Conservation (phyloP, 2,797 vertebrate species). For the Xenops minutus region DNA sequence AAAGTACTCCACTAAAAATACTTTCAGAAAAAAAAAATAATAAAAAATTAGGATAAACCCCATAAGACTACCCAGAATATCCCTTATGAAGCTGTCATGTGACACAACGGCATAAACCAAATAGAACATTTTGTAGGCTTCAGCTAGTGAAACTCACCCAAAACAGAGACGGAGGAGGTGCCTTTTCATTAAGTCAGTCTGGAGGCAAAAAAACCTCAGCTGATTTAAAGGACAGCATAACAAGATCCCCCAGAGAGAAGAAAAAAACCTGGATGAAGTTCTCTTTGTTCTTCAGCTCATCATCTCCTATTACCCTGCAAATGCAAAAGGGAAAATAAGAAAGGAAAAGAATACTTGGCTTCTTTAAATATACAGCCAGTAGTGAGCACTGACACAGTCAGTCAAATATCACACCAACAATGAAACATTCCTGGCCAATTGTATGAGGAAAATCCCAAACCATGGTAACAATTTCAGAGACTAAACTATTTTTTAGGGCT, state of each 20-base stretch:
- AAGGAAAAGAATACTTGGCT: not conserved
- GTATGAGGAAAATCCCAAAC: not conserved
- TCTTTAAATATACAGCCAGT: not conserved
- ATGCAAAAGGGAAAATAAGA: not conserved
- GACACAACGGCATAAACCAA: not conserved
- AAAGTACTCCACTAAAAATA: not conserved
- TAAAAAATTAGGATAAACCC: not conserved
- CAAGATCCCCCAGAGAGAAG: not conserved
- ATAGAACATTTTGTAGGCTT: not conserved
- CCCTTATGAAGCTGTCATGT: not conserved
- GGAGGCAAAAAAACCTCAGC: not conserved
- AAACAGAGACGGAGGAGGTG: not conserved
- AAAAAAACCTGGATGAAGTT: not conserved
- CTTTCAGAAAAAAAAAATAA: not conserved
- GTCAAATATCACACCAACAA: not conserved
- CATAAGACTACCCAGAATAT: not conserved
- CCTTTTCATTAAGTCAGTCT: not conserved
- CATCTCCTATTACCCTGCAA: not conserved
- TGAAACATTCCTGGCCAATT: rapidly evolving
- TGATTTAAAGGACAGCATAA: not conserved
- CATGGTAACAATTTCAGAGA: not conserved
- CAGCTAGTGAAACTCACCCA: not conserved
- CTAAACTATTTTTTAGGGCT: not conserved
- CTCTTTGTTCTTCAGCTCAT: not conserved
- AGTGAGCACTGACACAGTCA: not conserved